Conservation (phyloP, 2,888 invertebrate genomes). For the Apodemia zela region DNA sequence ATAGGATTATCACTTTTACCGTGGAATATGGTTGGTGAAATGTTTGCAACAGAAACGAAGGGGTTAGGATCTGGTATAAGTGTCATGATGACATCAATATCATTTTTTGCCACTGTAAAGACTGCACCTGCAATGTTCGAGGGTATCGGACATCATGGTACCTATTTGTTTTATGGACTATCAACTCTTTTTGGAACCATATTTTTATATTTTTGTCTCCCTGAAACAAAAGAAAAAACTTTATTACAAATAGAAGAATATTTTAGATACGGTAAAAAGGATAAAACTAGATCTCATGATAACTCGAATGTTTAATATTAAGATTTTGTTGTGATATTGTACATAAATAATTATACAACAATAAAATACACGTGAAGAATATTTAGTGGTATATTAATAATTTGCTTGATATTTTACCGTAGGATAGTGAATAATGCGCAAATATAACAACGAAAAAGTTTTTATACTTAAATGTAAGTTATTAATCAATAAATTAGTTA, state of each 20-base stretch:
- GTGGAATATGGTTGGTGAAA: slow-evolving; percentile 88
- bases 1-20: slow-evolving; percentile 84
- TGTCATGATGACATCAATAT: slow-evolving; percentile 83
- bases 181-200: slow-evolving; percentile 81
- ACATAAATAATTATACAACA: background rate
- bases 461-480: background rate
- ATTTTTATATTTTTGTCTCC: slow-evolving; percentile 81
- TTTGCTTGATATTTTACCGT: too few relatives aligned
- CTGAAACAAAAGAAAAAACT: slow-evolving; percentile 85
- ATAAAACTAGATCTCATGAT: slow-evolving; percentile 34
- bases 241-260: slow-evolving; percentile 83
- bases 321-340: background rate
- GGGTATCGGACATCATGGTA: slow-evolving; percentile 77
- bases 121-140: slow-evolving; percentile 82
- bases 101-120: slow-evolving; percentile 85
- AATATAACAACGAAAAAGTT: too few relatives aligned
- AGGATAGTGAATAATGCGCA: too few relatives aligned
- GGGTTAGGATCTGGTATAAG: slow-evolving; percentile 86
- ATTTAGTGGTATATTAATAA: background rate
- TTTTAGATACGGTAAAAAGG: slow-evolving; percentile 61
- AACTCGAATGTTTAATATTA: slow-evolving; percentile 6
- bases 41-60: slow-evolving; percentile 83
- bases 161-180: slow-evolving; percentile 82
- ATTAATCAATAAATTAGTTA: background rate
- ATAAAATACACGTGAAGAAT: background rate